Evolutionary conservation across 1,140 invertebrate species (phyloP), one percentile per base, ranked within the genome.

Genomic region (Sitobion miscanthi): DNA sequence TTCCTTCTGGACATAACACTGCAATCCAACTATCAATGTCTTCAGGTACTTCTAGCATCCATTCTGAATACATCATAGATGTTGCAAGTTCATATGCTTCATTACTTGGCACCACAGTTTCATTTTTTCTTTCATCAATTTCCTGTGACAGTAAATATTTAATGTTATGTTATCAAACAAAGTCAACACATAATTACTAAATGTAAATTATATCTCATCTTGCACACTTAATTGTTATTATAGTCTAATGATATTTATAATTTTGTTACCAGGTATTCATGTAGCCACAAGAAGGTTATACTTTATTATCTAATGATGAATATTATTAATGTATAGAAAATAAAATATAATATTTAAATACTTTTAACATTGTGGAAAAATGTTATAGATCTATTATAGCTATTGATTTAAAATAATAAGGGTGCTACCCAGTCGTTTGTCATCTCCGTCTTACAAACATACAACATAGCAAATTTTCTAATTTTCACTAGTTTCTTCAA

Each of bases 11-110:
- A 95, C 97, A 98, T 1, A 97, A 96, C 54, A 98, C 96, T 94
- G 98, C 96, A n/a, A 97, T 95, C 98, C 98, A 99, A 20, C 96
- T 95, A 52, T 96, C 94, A 94, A 99, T 97, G 95, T 98, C 97
- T 93, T 96, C 95, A 30, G 98, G 98, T 87, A 97, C 96, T 94
- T 99, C 98, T 4, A 97, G 95, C 95, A 99, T 95, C 98, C 98
- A 99, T 95, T 99, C 98, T 1, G 98, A 99, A 47, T 98, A 94
- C 98, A 98, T 98, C 57, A 98, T 93, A n/a, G 91, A 93, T 5
- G 35, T 57, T 93, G 91, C 91, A 57, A 93, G 49, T 86, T 93
- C 49, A 95, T 86, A 93, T 57, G 82, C 38, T 86, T 93, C 91
- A 57, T 54, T 57, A 54, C 20, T 93, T 11, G 91, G 82, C 17